These are phyloP conservation scores for Magallana angulata DNA, from an alignment of 1,140 invertebrate species.

Conservation along the genomic window DNA sequence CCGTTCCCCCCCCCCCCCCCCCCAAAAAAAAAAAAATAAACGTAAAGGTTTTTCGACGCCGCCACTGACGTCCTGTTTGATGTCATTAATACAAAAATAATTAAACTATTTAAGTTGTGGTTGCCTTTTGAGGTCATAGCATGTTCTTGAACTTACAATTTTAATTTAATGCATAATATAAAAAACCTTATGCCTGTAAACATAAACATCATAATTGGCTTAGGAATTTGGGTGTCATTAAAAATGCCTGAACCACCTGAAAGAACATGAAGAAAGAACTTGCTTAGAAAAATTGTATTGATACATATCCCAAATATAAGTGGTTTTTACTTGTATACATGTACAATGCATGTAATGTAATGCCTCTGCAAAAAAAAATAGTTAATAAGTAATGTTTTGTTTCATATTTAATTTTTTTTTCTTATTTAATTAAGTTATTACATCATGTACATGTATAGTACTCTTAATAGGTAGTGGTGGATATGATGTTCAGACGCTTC, in stretches of 20 bases:
- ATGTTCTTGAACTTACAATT: neutral
- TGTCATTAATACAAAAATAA: neutral
- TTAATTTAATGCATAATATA: neutral
- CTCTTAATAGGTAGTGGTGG: conserved; percentile 1
- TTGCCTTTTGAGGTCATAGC: neutral
- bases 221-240: neutral
- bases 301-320: too few relatives aligned
- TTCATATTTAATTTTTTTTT: too few relatives aligned
- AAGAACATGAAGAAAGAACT: too few relatives aligned
- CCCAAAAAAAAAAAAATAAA: too few relatives aligned
- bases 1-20: too few relatives aligned
- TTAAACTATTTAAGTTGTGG: neutral
- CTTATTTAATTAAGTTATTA: too few relatives aligned
- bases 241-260: neutral
- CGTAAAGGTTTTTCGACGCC: neutral
- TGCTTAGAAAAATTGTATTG: too few relatives aligned
- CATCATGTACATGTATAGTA: neutral
- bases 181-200: neutral
- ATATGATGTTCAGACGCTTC: conserved; percentile 22
- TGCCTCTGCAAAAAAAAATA: neutral
- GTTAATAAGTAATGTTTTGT: neutral
- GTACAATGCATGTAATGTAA: neutral
- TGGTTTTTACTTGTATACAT: too few relatives aligned
- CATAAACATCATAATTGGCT: neutral
- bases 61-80: neutral